Evolutionary conservation across 2,888 invertebrate genomes (phyloP).

Genomic region (Andrena bucephala): DNA sequence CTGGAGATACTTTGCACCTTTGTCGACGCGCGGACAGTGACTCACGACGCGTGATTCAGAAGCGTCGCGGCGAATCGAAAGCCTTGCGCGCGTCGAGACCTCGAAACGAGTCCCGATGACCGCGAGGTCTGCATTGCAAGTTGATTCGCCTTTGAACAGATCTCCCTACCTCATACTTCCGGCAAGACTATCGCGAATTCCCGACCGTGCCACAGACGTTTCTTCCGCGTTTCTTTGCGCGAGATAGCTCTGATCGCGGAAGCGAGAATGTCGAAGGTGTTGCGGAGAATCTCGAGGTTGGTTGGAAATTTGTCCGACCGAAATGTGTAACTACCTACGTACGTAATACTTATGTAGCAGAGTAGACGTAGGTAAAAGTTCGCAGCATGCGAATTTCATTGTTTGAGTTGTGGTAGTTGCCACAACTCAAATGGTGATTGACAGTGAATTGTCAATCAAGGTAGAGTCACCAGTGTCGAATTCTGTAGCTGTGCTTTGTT

Average conservation of each 20-base stretch:
- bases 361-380: too few relatives aligned
- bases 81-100: constrained; percentile 35
- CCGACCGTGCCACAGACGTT: neutral
- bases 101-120: neutral
- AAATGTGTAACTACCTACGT: too few relatives aligned
- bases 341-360: too few relatives aligned
- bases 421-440: too few relatives aligned
- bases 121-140: neutral
- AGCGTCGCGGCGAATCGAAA: constrained; percentile 14
- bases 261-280: neutral
- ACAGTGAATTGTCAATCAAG: too few relatives aligned
- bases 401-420: too few relatives aligned
- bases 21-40: constrained; percentile 30
- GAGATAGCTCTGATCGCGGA: neutral
- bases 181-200: neutral
- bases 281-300: neutral
- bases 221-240: neutral
- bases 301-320: too few relatives aligned
- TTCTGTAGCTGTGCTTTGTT: too few relatives aligned
- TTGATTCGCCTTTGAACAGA: neutral
- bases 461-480: too few relatives aligned
- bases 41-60: constrained; percentile 60
- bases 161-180: neutral
- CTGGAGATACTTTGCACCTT: constrained; percentile 41
- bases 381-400: too few relatives aligned